These are phyloP conservation scores for Sipha maydis DNA, from an alignment of 2,888 invertebrate genomes.

Conservation along the genomic window DNA sequence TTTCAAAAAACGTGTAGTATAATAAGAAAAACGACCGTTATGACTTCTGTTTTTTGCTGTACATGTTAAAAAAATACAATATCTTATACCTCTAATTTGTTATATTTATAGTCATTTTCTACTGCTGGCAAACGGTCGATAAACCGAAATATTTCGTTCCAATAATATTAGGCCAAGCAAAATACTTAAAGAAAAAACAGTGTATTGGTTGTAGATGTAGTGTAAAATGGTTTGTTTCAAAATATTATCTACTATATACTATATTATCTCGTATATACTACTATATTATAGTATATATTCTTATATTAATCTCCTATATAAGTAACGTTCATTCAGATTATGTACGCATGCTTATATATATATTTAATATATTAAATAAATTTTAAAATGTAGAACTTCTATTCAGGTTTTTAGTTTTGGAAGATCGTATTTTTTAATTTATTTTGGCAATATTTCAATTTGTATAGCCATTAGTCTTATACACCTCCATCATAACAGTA, in stretches of 20 bases:
- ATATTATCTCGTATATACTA: too few species aligned
- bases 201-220: neutral
- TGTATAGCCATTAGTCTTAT: neutral
- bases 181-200: neutral
- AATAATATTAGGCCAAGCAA: neutral
- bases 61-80: neutral
- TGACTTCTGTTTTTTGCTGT: neutral
- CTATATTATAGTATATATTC: too few species aligned
- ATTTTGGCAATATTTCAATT: slow-evolving; percentile 21
- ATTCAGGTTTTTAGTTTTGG: neutral
- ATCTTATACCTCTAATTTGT: neutral
- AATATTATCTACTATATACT: neutral
- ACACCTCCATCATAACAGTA: neutral
- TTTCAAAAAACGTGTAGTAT: neutral
- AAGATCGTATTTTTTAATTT: neutral
- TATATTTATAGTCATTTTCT: neutral
- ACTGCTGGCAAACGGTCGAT: slow-evolving; percentile 2
- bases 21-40: neutral
- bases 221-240: neutral
- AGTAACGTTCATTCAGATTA: too few species aligned
- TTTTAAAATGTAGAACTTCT: neutral
- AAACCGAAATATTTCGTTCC: neutral
- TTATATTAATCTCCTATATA: too few species aligned
- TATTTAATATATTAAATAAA: neutral
- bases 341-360: too few species aligned